These are phyloP conservation scores for Falco naumanni DNA, from an alignment of 2,797 vertebrate species.

Conservation along the genomic window DNA sequence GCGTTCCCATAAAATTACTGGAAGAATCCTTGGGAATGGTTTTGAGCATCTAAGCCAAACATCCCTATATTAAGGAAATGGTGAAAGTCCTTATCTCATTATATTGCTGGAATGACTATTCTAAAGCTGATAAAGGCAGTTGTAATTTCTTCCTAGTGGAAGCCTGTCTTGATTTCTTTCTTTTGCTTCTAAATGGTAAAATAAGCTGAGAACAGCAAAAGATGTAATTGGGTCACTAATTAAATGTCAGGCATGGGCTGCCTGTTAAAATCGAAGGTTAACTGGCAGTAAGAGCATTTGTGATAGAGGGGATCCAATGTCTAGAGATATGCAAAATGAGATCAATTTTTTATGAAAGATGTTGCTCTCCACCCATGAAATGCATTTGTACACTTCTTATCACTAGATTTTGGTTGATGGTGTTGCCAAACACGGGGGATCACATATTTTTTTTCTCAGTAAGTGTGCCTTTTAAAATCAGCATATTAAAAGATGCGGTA, in stretches of 20 bases:
- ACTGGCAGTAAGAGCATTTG: conserved; percentile 66
- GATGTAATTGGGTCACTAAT: conserved; percentile 88
- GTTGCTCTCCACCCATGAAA: not conserved
- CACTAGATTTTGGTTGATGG: not conserved
- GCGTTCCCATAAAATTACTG: not conserved
- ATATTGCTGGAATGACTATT: not conserved
- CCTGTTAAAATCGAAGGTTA: conserved; percentile 79
- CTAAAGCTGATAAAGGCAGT: conserved; percentile 36
- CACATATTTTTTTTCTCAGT: not conserved
- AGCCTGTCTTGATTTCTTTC: conserved; percentile 63
- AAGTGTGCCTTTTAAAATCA: not conserved
- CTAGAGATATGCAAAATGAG: not conserved
- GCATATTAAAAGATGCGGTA: not conserved
- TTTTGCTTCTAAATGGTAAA: conserved; percentile 68
- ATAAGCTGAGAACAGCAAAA: conserved; percentile 80
- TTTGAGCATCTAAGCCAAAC: not conserved
- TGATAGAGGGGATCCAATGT: not conserved
- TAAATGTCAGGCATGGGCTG: conserved; percentile 83
- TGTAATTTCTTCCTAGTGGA: conserved; percentile 68
- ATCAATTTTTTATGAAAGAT: not conserved
- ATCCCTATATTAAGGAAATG: conserved; percentile 3
- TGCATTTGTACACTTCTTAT: not conserved
- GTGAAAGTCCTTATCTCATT: not conserved
- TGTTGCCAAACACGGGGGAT: not conserved
- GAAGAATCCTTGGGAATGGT: conserved; percentile 14